Evolutionary conservation across 2,888 invertebrate genomes (phyloP), one percentile per base, ranked within the genome.

Genomic region (Drosophila peninsularis): DNA sequence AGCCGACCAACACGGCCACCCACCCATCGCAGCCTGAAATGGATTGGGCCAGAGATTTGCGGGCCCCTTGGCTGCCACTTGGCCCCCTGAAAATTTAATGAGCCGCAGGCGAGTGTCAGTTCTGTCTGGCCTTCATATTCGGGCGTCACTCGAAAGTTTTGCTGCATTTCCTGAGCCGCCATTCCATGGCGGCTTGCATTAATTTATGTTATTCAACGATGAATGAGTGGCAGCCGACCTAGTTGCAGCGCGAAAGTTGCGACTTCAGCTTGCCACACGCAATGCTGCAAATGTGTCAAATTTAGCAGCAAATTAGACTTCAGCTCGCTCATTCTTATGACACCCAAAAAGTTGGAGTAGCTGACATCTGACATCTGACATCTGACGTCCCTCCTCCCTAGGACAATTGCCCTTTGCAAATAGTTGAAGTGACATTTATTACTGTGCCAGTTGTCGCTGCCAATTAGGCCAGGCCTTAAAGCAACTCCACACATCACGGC

Each of bases 301-400:
- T 80, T 75, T 65, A 72, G 83, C 81, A 57, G 78, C 75, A 81
- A 86, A 86, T 86, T 88, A 86, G 88, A 85, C 78, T 85, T 72
- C 72, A 74, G 53, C 64, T 65, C 50, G 14, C 36, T 68, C 55
- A 27, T 50, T 49, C 41, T 34, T 53, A 11, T 58, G 49, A 32
- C 58, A 53, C 44, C 66, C 44, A 17, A 55, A 75, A 73, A 54
- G 70, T 81, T 42, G 19, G 62, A 39, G 21, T 27, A 14, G n/a
- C 24, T 47, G 65, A 56, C 60, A 17, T 9, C 30, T 47, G 65
- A 60, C 56, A 75, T n/a, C 45, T 47, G 45, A 30, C 45, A 47
- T 17, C 27, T 66, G 6, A 24, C 19, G 9, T 36, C 37, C 53
- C 49, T 57, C 56, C 53, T 69, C 73, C 5, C 3, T n/a, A 10